phyloP scores from a whole-genome alignment of 2,113 vertebrate genomes.

The Corydoras sp. region DNA sequence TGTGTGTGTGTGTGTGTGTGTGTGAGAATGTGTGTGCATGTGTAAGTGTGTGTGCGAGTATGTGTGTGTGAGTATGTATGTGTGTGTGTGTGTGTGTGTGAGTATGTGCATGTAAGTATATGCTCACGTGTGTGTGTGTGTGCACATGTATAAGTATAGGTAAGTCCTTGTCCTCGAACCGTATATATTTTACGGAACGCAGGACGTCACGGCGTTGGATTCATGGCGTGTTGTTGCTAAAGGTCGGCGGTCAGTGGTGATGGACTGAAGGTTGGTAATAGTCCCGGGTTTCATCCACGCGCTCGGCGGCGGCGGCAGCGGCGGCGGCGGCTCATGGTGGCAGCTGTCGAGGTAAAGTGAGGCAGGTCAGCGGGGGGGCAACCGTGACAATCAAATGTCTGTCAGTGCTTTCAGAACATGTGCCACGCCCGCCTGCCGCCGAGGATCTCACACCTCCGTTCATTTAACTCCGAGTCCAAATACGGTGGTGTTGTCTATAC shows the following conservation, averaged over 20 bases:
- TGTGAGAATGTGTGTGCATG: too few species aligned
- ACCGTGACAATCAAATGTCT: conserved; percentile 34
- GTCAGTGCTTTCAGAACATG: background rate
- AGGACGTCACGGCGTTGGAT: too few species aligned
- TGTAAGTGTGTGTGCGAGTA: too few species aligned
- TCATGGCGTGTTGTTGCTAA: too few species aligned
- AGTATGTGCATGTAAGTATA: too few species aligned
- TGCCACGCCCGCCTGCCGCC: background rate
- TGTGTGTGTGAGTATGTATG: too few species aligned
- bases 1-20: too few species aligned
- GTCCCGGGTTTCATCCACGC: conserved; percentile 3
- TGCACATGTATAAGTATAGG: too few species aligned
- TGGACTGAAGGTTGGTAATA: background rate
- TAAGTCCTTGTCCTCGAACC: too few species aligned
- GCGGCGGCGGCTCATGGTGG: conserved; percentile 22
- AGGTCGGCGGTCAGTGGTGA: background rate
- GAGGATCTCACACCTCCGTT: background rate
- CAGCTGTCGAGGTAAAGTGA: conserved; percentile 21
- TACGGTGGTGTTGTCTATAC: background rate
- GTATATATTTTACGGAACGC: too few species aligned
- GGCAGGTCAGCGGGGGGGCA: conserved; percentile 17
- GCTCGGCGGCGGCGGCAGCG: background rate
- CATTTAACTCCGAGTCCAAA: background rate
- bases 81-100: too few species aligned
- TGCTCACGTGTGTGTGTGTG: too few species aligned